A percentile compares a stretch with the other conserved stretches of the same genome.
Conservation (phyloP, 2,113 vertebrate genomes). For the Chauna torquata region DNA sequence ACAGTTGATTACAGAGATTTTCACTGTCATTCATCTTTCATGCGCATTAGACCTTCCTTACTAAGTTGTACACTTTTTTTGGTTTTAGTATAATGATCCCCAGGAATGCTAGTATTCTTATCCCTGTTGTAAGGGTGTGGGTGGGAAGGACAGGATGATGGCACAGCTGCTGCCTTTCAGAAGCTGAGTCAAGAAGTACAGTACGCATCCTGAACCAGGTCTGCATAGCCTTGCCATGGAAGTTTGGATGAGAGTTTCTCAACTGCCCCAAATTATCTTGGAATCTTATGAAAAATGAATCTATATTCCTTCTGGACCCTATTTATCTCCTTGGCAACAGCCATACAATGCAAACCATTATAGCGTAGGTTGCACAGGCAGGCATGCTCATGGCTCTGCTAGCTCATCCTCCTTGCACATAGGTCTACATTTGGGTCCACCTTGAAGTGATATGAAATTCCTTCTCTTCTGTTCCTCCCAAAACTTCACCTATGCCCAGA, state of each 20-base stretch:
- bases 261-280: neutral
- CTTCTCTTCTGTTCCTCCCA: neutral
- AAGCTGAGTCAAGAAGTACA: neutral
- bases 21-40: neutral
- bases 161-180: neutral
- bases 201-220: accelerated
- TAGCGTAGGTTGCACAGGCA: accelerated
- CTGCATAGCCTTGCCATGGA: accelerated
- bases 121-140: accelerated
- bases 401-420: neutral
- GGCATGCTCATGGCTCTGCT: neutral
- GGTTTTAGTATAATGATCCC: neutral
- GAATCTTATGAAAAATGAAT: neutral
- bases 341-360: neutral
- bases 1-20: neutral
- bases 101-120: neutral
- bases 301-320: too few relatives aligned
- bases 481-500: neutral
- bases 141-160: neutral
- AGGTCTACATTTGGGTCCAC: neutral
- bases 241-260: neutral
- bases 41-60: neutral
- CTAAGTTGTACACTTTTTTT: neutral
- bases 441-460: neutral
- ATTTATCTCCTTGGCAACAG: neutral